Base-by-base conservation (phyloP, 2,797 vertebrate genomes). In the Vireo griseus region DNA sequence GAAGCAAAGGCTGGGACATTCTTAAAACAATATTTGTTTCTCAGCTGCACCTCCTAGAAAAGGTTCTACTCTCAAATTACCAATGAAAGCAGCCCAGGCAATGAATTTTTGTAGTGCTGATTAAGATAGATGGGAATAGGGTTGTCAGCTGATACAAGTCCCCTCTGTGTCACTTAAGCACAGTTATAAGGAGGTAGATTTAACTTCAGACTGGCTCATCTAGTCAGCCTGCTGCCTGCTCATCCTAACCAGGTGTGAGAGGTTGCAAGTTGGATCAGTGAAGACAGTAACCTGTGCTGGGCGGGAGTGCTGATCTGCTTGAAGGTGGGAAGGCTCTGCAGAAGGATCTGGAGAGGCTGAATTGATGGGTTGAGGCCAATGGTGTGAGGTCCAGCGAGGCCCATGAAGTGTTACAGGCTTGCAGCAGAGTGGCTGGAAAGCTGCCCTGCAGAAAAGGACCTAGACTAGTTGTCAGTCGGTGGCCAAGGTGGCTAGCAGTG, bases 291-390 rank as follows among this genome's bases (percentile, higher is more conserved):
- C 25, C 25, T 40, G 4, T 45, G 16, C 1, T 69, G 51, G 31
- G 16, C 0, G 0, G 19, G 13, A 66, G 10, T 1, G 1, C 10
- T 31, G 40, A 29, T 39, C 20, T 68, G 6, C 50, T 40, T 1
- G 26, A 51, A 10, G 8, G 20, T 3, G 25, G 50, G 24, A 10
- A 37, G 59, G 55, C 11, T 55, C 50, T 76, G 3, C 50, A 55
- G 33, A 21, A 18, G n/a, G n/a, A 17, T 11, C 59, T 55, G 47
- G 15, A 22, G 33, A 72, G 59, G 9, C 26, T n/a, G 50, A 8
- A 51, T 51, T 0, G 0, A 35, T 37, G 61, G 33, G 21, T 2
- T 4, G 4, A 77, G 35, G 45, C 20, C 5, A 5, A 4, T 2
- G 2, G 8, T 11, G 13, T 24, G 42, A 69, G 5, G 8, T 71